Evolutionary conservation across 2,113 vertebrate species (phyloP), one percentile per base, ranked within the genome.

Genomic region (Corythaixoides concolor): DNA sequence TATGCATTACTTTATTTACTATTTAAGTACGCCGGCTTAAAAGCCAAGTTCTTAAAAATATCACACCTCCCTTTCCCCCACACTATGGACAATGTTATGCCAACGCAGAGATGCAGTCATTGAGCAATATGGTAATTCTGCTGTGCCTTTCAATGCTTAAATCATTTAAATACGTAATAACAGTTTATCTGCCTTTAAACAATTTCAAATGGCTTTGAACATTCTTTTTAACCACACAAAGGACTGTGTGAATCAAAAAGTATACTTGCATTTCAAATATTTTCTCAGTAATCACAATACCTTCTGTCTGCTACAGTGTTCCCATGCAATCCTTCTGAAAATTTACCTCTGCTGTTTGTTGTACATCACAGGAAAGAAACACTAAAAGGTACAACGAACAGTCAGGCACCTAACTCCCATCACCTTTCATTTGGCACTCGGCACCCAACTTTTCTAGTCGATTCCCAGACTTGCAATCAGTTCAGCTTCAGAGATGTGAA

Each of bases 401-500:
- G 19, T 2, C 60, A 8, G 75, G 62, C 50, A 53, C n/a, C 45
- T 8, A n/a, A 63, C 75, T 64, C 63, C 2, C 45, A 17, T 28
- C 22, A 6, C 20, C 74, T 39, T 27, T 20, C 56, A 37, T 12
- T 1, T 43, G 64, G 52, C n/a, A 37, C 58, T 39, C 53, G 22
- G 84, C 60, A 33, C 20, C 33, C 35, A 26, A 9, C 6, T 80
- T 63, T 62, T 52, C 66, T 12, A 0, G 32, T 10, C 0, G 0
- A 75, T 81, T 74, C 88, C 94, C 85, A 90, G 43, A 14, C 72
- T 52, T 28, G 53, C 45, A 35, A 53, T 58, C 70, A 68, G 55
- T 67, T 89, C 86, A 77, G 79, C 79, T 79, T 66, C 91, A 87
- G 80, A 39, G 45, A 74, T 20, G 64, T 32, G 55, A 74, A 95